A percentile compares a stretch with the other conserved stretches of the same genome.
phyloP scores from a whole-genome alignment of 2,797 vertebrate species.

The Micromesistius poutassou region DNA sequence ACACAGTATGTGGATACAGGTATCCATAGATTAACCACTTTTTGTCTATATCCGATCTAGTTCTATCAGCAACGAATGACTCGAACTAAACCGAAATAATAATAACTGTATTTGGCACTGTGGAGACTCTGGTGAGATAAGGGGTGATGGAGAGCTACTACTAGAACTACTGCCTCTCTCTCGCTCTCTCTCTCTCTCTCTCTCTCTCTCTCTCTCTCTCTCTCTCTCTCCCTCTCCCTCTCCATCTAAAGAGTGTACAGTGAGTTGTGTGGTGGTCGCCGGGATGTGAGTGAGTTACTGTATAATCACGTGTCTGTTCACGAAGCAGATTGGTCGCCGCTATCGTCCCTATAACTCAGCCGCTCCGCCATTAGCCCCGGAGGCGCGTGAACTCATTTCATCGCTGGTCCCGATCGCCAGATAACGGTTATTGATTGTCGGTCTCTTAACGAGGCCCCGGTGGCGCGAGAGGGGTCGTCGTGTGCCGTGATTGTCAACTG shows the following conservation, averaged over 20 bases:
- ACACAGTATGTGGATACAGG: no score
- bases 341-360: constrained; percentile 17
- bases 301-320: neutral
- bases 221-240: constrained; percentile 3
- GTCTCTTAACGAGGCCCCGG: neutral
- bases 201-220: neutral
- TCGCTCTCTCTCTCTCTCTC: constrained; percentile 1
- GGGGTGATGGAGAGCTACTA: constrained; percentile 23
- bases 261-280: neutral
- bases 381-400: constrained; percentile 32
- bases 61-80: no score
- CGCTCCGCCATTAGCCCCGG: constrained; percentile 14
- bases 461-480: no score
- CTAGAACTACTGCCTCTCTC: constrained; percentile 8
- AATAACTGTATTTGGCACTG: neutral
- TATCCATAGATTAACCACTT: no score
- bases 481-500: neutral
- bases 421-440: neutral
- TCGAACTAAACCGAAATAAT: no score
- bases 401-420: neutral
- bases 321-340: no score
- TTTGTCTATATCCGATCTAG: no score
- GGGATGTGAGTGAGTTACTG: neutral
- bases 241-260: neutral
- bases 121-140: constrained; percentile 10